These are phyloP conservation scores for Catharus minimus DNA, from an alignment of 2,113 vertebrate genomes.

Conservation along the genomic window DNA sequence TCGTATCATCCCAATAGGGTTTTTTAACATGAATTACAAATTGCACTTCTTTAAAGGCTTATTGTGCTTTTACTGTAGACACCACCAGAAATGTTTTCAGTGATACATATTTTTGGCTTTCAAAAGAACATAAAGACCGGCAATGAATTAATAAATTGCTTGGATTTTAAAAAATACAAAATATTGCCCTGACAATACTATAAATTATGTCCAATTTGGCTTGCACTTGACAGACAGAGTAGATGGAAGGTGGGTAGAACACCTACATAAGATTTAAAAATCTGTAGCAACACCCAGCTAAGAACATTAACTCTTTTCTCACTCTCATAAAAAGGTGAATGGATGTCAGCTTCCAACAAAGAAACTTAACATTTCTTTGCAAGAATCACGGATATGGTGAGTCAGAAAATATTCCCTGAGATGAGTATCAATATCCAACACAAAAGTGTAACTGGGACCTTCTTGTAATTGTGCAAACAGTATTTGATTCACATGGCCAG, in stretches of 20 bases:
- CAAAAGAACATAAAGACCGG: neutral
- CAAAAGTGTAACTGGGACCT: neutral
- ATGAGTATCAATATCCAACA: neutral
- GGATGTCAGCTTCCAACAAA: neutral
- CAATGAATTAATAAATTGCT: neutral
- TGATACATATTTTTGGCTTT: neutral
- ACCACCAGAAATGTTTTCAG: neutral
- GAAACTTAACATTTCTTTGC: neutral
- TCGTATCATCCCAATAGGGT: rapidly evolving
- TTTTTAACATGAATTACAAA: neutral
- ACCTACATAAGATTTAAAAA: neutral
- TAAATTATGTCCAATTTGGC: neutral
- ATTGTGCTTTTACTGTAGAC: neutral
- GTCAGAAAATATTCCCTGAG: neutral
- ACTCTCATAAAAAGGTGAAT: neutral
- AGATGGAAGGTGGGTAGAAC: neutral
- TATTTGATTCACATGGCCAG: neutral
- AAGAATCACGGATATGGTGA: neutral
- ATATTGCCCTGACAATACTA: neutral
- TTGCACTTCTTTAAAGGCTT: neutral
- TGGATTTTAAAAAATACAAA: neutral
- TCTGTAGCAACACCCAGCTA: neutral
- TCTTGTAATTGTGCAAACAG: neutral
- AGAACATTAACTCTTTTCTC: neutral
- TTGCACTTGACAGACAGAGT: neutral